Percentiles rank a stretch among this genome's conserved stretches.
These are phyloP conservation scores for Lepisosteus oculatus DNA, from an alignment of 2,113 vertebrate species.

Conservation along the genomic window DNA sequence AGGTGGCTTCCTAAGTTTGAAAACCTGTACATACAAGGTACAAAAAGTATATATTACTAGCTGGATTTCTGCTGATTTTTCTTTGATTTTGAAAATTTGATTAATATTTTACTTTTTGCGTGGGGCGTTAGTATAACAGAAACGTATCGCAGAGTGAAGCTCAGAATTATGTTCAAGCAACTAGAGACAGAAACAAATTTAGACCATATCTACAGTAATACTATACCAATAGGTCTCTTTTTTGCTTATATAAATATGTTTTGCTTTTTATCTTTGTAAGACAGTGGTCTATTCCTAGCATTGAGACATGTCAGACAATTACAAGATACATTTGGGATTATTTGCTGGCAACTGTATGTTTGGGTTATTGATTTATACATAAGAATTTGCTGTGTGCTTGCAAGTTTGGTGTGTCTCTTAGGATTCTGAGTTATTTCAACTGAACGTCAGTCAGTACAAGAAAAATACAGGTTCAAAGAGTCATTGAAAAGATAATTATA, in stretches of 20 bases:
- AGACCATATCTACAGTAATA: neutral
- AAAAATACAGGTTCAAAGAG: slow-evolving; percentile 1
- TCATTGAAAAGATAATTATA: no score
- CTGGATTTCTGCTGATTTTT: no score
- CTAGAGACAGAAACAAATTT: neutral
- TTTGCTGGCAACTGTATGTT: slow-evolving; percentile 7
- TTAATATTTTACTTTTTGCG: no score
- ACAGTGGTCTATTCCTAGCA: slow-evolving; percentile 21
- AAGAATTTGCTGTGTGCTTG: slow-evolving; percentile 32
- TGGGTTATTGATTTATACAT: slow-evolving; percentile 50
- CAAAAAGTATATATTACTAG: no score
- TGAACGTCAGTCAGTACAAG: slow-evolving; percentile 24
- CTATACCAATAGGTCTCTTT: neutral
- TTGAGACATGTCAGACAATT: slow-evolving; percentile 32
- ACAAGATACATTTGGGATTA: slow-evolving; percentile 43
- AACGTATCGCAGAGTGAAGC: no score
- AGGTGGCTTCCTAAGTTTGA: no score
- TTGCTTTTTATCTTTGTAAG: neutral
- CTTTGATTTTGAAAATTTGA: no score
- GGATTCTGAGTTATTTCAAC: slow-evolving; percentile 35
- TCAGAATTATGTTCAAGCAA: no score
- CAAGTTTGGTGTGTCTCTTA: slow-evolving; percentile 25
- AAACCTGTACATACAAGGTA: no score
- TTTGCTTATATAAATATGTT: neutral
- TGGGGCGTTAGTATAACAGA: no score